These are phyloP conservation scores for Orchesellides sinensis DNA, from an alignment of 2,888 invertebrate species.

Conservation along the genomic window DNA sequence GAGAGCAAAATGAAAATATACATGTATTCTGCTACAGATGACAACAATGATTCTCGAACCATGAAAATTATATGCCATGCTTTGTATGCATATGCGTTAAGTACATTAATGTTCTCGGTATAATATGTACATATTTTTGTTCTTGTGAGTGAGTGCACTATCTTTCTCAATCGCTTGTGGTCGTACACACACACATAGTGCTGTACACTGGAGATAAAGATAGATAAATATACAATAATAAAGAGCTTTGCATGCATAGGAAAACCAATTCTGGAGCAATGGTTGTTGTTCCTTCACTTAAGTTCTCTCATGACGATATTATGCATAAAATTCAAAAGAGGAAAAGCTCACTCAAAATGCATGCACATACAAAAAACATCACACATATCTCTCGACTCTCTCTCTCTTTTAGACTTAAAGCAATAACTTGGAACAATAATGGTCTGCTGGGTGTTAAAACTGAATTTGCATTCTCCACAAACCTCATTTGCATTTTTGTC, in stretches of 20 bases:
- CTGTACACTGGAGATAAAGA: conserved; percentile 20
- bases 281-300: too few species aligned
- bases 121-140: too few species aligned
- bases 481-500: conserved; percentile 39
- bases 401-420: not conserved
- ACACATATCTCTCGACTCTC: conserved; percentile 1
- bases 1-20: not conserved
- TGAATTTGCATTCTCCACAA: conserved; percentile 35
- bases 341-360: conserved; percentile 16
- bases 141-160: too few species aligned
- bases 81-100: not conserved
- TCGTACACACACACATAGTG: not conserved
- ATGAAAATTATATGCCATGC: conserved; percentile 19
- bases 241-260: not conserved
- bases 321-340: conserved; percentile 32
- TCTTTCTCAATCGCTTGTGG: conserved; percentile 25
- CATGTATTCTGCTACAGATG: not conserved
- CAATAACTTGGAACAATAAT: conserved; percentile 33
- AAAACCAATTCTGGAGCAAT: conserved; percentile 2
- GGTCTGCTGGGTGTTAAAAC: conserved; percentile 39
- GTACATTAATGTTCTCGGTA: too few species aligned
- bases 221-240: conserved; percentile 11
- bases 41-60: conserved; percentile 9
- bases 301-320: too few species aligned
- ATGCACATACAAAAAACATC: conserved; percentile 11